phyloP scores from a whole-genome alignment of 2,113 vertebrate species.

The Sinocyclocheilus maitianheensis region DNA sequence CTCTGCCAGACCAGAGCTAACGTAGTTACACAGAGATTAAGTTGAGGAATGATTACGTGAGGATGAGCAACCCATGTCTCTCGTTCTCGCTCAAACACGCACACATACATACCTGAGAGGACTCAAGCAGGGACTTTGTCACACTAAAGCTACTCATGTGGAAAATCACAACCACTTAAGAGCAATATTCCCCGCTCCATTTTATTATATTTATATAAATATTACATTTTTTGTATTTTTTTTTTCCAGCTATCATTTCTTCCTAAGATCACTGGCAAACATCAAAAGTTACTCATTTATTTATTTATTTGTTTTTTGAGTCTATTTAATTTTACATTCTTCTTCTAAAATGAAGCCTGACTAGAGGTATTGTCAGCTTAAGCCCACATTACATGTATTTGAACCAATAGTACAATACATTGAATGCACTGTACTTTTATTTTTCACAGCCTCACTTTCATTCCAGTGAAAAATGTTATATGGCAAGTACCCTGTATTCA shows the following conservation, averaged over 20 bases:
- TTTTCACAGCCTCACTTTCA: too few relatives aligned
- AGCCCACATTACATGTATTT: background rate
- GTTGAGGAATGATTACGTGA: slow-evolving; percentile 61
- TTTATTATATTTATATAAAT: slow-evolving; percentile 3
- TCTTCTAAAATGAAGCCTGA: too few relatives aligned
- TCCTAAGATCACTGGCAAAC: background rate
- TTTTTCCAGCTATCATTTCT: background rate
- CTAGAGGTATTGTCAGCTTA: too few relatives aligned
- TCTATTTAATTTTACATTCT: background rate
- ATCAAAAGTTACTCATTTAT: background rate
- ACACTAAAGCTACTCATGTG: slow-evolving; percentile 46
- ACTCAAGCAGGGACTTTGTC: slow-evolving; percentile 49
- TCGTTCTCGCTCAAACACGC: slow-evolving; percentile 41
- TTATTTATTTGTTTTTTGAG: background rate
- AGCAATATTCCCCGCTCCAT: slow-evolving; percentile 39
- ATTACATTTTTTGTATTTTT: too few relatives aligned
- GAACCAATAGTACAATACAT: background rate
- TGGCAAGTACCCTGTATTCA: too few relatives aligned
- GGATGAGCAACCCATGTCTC: slow-evolving; percentile 45
- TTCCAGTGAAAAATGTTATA: too few relatives aligned
- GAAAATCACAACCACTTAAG: slow-evolving; percentile 32
- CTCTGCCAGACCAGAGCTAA: slow-evolving; percentile 58
- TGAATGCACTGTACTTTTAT: too few relatives aligned
- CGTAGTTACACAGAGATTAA: slow-evolving; percentile 65
- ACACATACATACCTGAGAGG: slow-evolving; percentile 21